Evolutionary conservation across 2,113 vertebrate genomes (phyloP), one percentile per base, ranked within the genome.

Genomic region (Oryzias javanicus): DNA sequence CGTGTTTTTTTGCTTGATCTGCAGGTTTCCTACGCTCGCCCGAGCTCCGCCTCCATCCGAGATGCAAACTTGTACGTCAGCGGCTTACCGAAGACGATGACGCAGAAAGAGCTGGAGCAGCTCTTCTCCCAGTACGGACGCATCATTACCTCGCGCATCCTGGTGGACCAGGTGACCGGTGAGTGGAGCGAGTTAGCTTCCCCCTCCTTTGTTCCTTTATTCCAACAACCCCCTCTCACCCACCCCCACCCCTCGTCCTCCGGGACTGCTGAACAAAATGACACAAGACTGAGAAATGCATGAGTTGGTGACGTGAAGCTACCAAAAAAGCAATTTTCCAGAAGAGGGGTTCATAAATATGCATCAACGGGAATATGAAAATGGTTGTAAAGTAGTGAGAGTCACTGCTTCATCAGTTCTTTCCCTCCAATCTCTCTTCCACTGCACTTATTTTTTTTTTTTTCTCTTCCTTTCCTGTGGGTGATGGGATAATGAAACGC

Each of bases 111-210:
- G 70, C 78, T 99, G 78, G 97, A 98, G 56, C 96, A 99, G 74
- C 94, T 99, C 27, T 99, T 99, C 81, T 98, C 96, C 41, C 97
- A 98, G 46, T 97, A 98, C 0, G 97, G 97, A 55, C 95, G 97
- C 80, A 99, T 99, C 84, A 99, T 99, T 89, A 98, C 97, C 90
- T 99, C 97, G 50, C 95, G 97, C 63, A 98, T 99, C 86, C 92
- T 99, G 61, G 92, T 98, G 76, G 96, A 98, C 88, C 97, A 98
- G 88, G 94, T 98, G 75, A 98, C 96, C 64, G 97, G 97, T 99
- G 91, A 97, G 97, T 91, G 60, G 25, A 24, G 56, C 46, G 7
- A 14, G 59, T 24, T 60, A 17, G 59, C 60, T 15, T 19, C n/a
- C 5, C 18, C 40, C 14, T 5, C 1, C 10, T 15, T 47, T 22